These are phyloP conservation scores for Drosophila stalkeri DNA, from an alignment of 2,888 invertebrate genomes.

Conservation along the genomic window DNA sequence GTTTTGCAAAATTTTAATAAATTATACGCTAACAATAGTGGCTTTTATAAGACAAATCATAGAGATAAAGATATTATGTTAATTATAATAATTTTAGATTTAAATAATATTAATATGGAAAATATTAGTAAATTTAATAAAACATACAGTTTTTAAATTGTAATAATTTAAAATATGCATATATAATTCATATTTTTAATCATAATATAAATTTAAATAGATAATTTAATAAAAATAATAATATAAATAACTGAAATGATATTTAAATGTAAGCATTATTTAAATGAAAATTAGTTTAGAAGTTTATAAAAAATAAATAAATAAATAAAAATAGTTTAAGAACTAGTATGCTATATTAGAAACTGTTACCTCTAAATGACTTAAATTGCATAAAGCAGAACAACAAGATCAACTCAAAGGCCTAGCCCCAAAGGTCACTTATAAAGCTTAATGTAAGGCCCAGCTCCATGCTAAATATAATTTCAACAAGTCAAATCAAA, in stretches of 20 bases:
- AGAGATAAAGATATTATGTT: neutral
- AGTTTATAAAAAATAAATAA: too few relatives aligned
- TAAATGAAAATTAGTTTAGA: too few relatives aligned
- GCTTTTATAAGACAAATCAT: neutral
- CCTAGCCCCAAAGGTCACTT: too few relatives aligned
- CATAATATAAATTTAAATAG: neutral
- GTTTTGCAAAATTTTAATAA: too few relatives aligned
- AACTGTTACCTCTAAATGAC: neutral
- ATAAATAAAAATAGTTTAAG: too few relatives aligned
- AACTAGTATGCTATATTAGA: neutral
- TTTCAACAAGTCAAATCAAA: neutral
- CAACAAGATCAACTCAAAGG: too few relatives aligned
- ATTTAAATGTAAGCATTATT: too few relatives aligned
- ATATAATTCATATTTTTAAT: neutral
- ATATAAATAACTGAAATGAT: too few relatives aligned
- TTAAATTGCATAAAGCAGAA: too few relatives aligned
- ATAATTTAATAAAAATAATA: neutral
- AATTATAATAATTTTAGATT: neutral
- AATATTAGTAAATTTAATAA: neutral
- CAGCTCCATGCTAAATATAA: neutral
- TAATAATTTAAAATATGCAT: neutral
- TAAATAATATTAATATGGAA: neutral
- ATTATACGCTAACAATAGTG: neutral
- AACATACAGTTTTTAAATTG: too few relatives aligned
- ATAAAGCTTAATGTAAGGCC: too few relatives aligned